Conservation (phyloP, 2,888 invertebrate genomes). For the Euclidia mi region DNA sequence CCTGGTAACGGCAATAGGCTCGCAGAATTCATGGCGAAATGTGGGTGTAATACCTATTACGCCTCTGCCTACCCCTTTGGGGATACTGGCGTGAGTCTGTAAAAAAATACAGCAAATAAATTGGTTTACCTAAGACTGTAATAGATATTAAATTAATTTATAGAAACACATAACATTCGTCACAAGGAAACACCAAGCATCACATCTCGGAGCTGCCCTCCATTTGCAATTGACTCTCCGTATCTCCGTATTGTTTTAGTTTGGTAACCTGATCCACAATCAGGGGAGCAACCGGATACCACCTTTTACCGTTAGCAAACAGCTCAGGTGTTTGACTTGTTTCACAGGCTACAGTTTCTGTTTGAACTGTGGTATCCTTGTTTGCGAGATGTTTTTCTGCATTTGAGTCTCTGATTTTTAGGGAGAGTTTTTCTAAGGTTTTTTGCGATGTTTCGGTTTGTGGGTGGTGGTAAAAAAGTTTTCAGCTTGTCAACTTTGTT, state of each 20-base stretch:
- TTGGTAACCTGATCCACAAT: constrained; percentile 48
- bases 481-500: too few species aligned
- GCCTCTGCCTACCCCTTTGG: too few species aligned
- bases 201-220: constrained; percentile 4
- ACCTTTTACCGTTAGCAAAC: constrained; percentile 71
- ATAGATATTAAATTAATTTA: background rate
- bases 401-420: constrained; percentile 6
- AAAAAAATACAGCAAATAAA: too few species aligned
- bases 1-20: too few species aligned
- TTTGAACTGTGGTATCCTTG: constrained; percentile 41
- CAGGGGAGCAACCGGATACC: constrained; percentile 61
- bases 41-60: too few species aligned
- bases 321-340: constrained; percentile 68
- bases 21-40: too few species aligned
- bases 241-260: constrained; percentile 45
- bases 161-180: background rate
- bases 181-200: background rate
- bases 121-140: too few species aligned
- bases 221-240: constrained; percentile 23
- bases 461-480: background rate
- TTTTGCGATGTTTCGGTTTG: background rate
- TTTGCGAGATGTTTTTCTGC: constrained; percentile 31
- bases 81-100: too few species aligned
- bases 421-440: background rate
- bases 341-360: constrained; percentile 45